Evolutionary conservation across 2,113 vertebrate genomes (phyloP).

Genomic region (Perca flavescens): DNA sequence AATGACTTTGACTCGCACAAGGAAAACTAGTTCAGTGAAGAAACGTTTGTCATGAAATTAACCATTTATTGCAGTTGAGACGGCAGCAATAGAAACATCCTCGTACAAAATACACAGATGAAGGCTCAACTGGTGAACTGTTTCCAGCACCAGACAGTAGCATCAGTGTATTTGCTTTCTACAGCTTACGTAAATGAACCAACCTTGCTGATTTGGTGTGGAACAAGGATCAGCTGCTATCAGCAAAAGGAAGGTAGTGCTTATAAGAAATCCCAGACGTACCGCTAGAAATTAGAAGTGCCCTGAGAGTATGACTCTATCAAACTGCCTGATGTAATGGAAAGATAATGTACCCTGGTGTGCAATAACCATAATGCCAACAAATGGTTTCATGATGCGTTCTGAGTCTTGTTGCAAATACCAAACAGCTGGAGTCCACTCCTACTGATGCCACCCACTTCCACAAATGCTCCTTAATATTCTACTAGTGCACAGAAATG

Average conservation of each 20-base stretch:
- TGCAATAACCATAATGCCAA: conserved; percentile 72
- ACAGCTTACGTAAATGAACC: conserved; percentile 49
- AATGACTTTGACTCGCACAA: conserved; percentile 63
- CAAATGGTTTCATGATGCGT: conserved; percentile 60
- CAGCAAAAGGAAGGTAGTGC: conserved; percentile 47
- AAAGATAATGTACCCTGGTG: conserved; percentile 76
- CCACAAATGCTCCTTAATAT: conserved; percentile 65
- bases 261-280: conserved; percentile 61
- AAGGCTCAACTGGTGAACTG: conserved; percentile 34
- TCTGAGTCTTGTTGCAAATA: conserved; percentile 59
- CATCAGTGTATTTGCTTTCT: conserved; percentile 24
- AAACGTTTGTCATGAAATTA: conserved; percentile 47
- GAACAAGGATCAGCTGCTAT: conserved; percentile 47
- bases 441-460: conserved; percentile 59
- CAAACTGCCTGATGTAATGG: conserved; percentile 74
- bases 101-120: conserved; percentile 48
- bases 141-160: conserved; percentile 14
- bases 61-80: conserved; percentile 45
- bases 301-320: conserved; percentile 71
- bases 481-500: conserved; percentile 49
- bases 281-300: conserved; percentile 64
- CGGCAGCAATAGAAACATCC: conserved; percentile 13
- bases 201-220: conserved; percentile 24
- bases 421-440: conserved; percentile 67
- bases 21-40: conserved; percentile 65